These are phyloP conservation scores for Shargacucullia verbasci DNA, from an alignment of 2,888 invertebrate genomes.

Conservation along the genomic window DNA sequence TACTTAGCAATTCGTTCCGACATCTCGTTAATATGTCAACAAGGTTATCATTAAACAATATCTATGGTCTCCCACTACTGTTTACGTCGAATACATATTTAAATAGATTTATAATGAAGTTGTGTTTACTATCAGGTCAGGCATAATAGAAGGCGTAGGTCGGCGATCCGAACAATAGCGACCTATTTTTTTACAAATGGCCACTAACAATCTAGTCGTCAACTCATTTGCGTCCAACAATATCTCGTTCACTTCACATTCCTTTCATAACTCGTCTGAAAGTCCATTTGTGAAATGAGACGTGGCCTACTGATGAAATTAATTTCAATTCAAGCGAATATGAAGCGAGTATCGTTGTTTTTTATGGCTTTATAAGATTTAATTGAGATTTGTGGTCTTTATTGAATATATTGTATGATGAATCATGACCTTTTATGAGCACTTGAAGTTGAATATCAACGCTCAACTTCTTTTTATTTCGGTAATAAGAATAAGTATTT, in stretches of 20 bases:
- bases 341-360: constrained; percentile 44
- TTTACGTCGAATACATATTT: constrained; percentile 66
- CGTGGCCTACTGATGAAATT: constrained; percentile 55
- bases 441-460: too few relatives aligned
- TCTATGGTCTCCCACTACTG: constrained; percentile 67
- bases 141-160: constrained; percentile 68
- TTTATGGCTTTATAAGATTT: constrained; percentile 35
- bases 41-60: constrained; percentile 80
- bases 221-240: constrained; percentile 77
- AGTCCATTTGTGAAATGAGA: constrained; percentile 62
- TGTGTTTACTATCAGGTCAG: constrained; percentile 53
- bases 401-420: neutral
- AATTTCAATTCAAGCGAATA: constrained; percentile 59
- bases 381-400: constrained; percentile 26
- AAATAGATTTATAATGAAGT: constrained; percentile 54
- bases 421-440: constrained; percentile 1
- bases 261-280: constrained; percentile 62
- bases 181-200: constrained; percentile 80
- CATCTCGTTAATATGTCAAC: constrained; percentile 85
- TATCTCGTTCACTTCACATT: constrained; percentile 72
- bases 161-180: constrained; percentile 72
- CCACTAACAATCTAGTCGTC: constrained; percentile 76
- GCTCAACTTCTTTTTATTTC: too few relatives aligned
- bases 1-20: constrained; percentile 79
- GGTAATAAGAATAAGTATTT: too few relatives aligned